Base-by-base conservation (phyloP, 2,113 vertebrate genomes). In the Rhea americana region DNA sequence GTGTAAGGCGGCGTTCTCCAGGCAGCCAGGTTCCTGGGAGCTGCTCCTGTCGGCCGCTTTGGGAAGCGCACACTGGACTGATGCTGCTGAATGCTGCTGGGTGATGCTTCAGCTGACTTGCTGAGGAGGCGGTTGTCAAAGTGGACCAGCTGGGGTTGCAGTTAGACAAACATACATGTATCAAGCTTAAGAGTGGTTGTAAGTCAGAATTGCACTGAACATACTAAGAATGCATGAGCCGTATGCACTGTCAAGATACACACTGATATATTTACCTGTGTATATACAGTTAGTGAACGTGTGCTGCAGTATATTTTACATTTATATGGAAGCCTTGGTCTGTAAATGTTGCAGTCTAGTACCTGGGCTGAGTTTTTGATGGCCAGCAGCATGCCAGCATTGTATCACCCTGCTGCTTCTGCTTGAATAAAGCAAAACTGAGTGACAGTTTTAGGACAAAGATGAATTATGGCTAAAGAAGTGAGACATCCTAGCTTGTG, bases 361-460 rank as follows among this genome's bases (percentile, higher is more conserved):
- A 43, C 21, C 12, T 30, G 72, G 66, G 67, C 55, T 28, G 47
- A 39, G 55, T 22, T 80, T 68, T 50, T 56, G 35, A 65, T 70
- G 89, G 72, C 53, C 89, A 71, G 51, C 72, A 53, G 28, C 8
- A 35, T 73, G 67, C 35, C 68, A 30, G 17, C 28, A 68, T 84
- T 68, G 0, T 4, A 50, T 63, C 62, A 13, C 5, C 41, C 18
- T 51, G 48, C 45, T 83, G 2, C 61, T 71, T 35, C 3, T 6
- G 37, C 47, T 59, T 67, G 19, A 59, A 35, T 47, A 78, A 75
- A 75, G 41, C 41, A 88, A 39, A 82, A 72, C 21, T 51, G 62
- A 53, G n/a, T 63, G 72, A 91, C 71, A 68, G 65, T 25, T 89
- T 91, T n/a, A 75, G 92, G 78, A 71, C 26, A 72, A 82, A 78